Conservation (phyloP, 1,140 invertebrate genomes). For the Eriosoma lanigerum region DNA sequence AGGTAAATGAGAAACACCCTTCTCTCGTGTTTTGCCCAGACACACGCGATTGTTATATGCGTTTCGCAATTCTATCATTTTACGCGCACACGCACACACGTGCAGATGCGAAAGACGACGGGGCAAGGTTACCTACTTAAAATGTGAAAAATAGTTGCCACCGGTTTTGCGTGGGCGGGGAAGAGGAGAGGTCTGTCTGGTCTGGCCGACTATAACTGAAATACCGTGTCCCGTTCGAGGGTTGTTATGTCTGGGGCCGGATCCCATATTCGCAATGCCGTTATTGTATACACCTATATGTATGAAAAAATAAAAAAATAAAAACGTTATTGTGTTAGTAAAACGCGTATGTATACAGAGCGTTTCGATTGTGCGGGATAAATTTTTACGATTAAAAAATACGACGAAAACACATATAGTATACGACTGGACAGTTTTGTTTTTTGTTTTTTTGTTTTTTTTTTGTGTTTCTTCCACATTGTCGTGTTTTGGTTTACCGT, state of each 20-base stretch:
- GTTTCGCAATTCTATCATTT: slow-evolving; percentile 43
- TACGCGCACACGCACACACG: not conserved
- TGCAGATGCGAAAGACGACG: not conserved
- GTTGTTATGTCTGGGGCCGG: slow-evolving; percentile 45
- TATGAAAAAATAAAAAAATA: slow-evolving; percentile 32
- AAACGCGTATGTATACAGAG: slow-evolving; percentile 21
- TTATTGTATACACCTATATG: slow-evolving; percentile 18
- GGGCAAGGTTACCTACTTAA: slow-evolving; percentile 29
- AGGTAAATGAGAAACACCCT: slow-evolving; percentile 13
- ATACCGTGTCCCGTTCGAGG: slow-evolving; percentile 49
- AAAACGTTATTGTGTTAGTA: slow-evolving; percentile 18
- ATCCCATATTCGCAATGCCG: slow-evolving; percentile 49
- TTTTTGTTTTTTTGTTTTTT: no score
- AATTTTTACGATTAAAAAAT: not conserved
- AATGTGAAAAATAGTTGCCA: slow-evolving; percentile 50
- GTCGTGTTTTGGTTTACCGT: no score
- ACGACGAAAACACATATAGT: no score
- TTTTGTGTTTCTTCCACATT: no score
- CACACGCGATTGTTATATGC: slow-evolving; percentile 25
- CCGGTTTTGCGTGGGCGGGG: slow-evolving; percentile 4
- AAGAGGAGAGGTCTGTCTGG: slow-evolving; percentile 25
- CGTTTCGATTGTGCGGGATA: not conserved
- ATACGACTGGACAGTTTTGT: no score
- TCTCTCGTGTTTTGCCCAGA: not conserved
- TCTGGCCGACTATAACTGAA: slow-evolving; percentile 36